Evolutionary conservation across 2,888 invertebrate genomes (phyloP).

Genomic region (Sipha maydis): DNA sequence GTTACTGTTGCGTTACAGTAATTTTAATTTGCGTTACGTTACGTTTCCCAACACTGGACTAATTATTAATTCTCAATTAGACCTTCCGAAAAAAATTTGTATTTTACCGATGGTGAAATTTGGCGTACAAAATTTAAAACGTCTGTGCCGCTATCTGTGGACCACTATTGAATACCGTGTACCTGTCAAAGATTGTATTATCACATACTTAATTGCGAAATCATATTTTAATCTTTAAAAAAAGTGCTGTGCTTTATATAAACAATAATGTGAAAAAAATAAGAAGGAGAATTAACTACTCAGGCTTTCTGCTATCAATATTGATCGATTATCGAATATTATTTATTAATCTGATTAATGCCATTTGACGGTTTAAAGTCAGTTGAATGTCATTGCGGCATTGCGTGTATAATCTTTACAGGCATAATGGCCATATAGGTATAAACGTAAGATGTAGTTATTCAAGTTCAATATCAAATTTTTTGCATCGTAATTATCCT

Average conservation of each 20-base stretch:
- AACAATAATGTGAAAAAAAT: neutral
- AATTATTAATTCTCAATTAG: too few relatives aligned
- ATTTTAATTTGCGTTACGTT: too few relatives aligned
- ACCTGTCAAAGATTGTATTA: constrained; percentile 25
- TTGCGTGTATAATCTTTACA: neutral
- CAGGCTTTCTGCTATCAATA: neutral
- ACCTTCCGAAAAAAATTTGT: too few relatives aligned
- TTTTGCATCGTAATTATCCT: neutral
- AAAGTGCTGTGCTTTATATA: neutral
- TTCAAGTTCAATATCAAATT: neutral
- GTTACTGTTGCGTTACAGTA: too few relatives aligned
- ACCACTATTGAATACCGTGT: neutral
- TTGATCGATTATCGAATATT: neutral
- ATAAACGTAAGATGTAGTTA: neutral
- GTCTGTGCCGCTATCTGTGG: constrained; percentile 5
- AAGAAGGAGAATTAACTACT: neutral
- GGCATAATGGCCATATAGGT: neutral
- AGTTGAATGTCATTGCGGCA: constrained; percentile 51
- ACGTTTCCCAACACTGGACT: too few relatives aligned
- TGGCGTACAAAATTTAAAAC: neutral
- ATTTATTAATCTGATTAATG: constrained; percentile 18
- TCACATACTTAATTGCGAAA: neutral
- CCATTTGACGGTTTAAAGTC: constrained; percentile 47
- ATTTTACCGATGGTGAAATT: too few relatives aligned
- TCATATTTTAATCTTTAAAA: neutral